Conservation (phyloP, 2,797 vertebrate species). For the Bufotes viridis region DNA sequence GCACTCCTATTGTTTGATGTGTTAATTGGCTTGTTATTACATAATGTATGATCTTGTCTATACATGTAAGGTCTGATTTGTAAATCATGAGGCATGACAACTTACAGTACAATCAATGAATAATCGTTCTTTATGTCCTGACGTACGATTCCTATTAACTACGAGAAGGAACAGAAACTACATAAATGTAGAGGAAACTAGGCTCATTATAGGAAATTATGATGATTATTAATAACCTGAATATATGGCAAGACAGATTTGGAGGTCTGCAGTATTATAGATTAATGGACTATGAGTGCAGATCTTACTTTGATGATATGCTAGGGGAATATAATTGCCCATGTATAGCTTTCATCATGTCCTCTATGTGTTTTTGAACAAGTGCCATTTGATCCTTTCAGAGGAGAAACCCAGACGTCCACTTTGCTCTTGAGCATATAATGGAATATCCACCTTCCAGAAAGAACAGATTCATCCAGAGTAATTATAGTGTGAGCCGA, state of each 20-base stretch:
- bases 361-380: conserved; percentile 30
- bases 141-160: not conserved
- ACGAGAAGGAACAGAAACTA: not conserved
- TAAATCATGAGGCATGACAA: too few relatives aligned
- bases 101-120: too few relatives aligned
- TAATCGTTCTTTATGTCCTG: not conserved
- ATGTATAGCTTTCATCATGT: conserved; percentile 27
- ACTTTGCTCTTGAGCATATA: conserved; percentile 8
- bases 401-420: not conserved
- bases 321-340: conserved; percentile 10
- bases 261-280: not conserved
- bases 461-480: not conserved
- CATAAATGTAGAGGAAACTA: not conserved
- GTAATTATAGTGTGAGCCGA: conserved; percentile 15
- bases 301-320: not conserved
- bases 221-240: not conserved
- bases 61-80: too few relatives aligned
- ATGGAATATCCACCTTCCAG: conserved; percentile 3
- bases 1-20: too few relatives aligned
- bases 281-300: not conserved
- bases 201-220: not conserved
- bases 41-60: too few relatives aligned
- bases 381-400: conserved; percentile 35
- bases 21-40: too few relatives aligned
- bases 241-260: not conserved